A percentile compares a stretch with the other conserved stretches of the same genome.
Evolutionary conservation across 2,888 invertebrate genomes (phyloP).

Genomic region (Erebia epiphron): DNA sequence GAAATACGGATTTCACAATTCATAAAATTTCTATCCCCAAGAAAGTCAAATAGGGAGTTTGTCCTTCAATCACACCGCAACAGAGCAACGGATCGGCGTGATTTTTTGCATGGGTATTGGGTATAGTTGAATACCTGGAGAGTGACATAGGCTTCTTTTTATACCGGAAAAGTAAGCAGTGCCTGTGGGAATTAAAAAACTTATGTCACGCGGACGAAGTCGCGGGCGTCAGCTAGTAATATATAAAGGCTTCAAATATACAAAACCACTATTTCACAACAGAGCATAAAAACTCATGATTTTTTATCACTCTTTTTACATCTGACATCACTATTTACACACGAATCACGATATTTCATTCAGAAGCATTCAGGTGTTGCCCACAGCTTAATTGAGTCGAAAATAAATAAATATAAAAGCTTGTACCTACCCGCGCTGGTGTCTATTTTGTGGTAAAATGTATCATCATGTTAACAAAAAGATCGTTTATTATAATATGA

Average conservation of each 20-base stretch:
- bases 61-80: too few species aligned
- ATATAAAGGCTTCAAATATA: neutral
- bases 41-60: too few species aligned
- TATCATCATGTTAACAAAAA: conserved; percentile 4
- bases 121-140: too few species aligned
- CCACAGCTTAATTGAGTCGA: conserved; percentile 13
- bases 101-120: too few species aligned
- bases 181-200: too few species aligned
- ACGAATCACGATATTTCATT: conserved; percentile 23
- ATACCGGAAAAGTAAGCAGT: too few species aligned
- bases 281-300: conserved; percentile 22
- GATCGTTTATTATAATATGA: neutral
- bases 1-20: too few species aligned
- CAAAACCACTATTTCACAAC: neutral
- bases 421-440: neutral
- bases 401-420: conserved; percentile 14
- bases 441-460: conserved; percentile 9
- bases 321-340: conserved; percentile 11
- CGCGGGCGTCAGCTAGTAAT: too few species aligned
- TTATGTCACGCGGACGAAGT: too few species aligned
- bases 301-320: conserved; percentile 7
- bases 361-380: conserved; percentile 22
- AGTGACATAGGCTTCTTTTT: too few species aligned
- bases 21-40: too few species aligned
- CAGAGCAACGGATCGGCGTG: too few species aligned